Evolutionary conservation across 92 coral and sea anemone species (phyloP), one percentile per base, ranked within the genome.

Genomic region (Montipora capitata): DNA sequence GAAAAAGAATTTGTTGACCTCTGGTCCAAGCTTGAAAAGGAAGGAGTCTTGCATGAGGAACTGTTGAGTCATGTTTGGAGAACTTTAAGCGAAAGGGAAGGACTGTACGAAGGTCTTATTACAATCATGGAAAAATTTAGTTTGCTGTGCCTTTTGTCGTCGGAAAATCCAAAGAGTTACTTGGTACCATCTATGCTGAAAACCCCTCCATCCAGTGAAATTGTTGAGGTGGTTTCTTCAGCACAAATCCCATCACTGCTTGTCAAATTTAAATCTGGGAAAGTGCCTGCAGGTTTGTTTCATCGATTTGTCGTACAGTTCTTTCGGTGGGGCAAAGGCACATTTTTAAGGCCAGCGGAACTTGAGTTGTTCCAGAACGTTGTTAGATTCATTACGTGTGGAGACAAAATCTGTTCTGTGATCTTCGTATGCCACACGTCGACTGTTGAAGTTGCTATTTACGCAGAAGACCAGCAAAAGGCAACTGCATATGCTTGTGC

Each of bases 171-270:
- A 1, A 67, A 72, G 27, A 77, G 51, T 10, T 88, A 68, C 38
- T 72, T 92, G 6, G 92, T 89, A 17, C 95, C 95, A 40, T 72
- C 88, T 9, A 89, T 92, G 95, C 61, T 81, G 78, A 68, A 38
- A 42, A 42, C 85, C 1, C 75, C 4, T 48, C 85, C 75, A 44
- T 12, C 87, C 8, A 3, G 64, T 17, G 56, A 10, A 65, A 59
- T 79, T 42, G 3, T 27, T 12, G n/a, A 80, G 7, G 41, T 69
- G 4, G 73, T 63, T 38, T 6, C 66, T 9, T 71, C 85, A 17
- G 44, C 79, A 17, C 1, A 40, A 70, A 2, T 66, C 11, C 68
- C 85, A 7, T 62, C 95, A 42, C 59, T 92, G 7, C 86, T 92
- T 65, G 57, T 92, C 14, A 59, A 74, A 56, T 92, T 92, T 67